Evolutionary conservation across 2,113 vertebrate genomes (phyloP).

Genomic region (Ctenodactylus gundi): DNA sequence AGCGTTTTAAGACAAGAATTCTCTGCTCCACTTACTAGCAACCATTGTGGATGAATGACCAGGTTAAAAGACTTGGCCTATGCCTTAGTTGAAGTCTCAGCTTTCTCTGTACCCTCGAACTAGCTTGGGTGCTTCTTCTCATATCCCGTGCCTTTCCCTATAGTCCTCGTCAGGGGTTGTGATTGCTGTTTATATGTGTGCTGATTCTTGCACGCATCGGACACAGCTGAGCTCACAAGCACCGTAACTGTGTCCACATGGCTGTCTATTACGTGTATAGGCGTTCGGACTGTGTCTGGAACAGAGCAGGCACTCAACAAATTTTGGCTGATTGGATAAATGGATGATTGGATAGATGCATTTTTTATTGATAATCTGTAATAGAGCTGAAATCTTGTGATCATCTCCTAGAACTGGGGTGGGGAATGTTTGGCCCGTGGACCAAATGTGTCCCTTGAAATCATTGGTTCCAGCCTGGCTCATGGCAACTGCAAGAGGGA

Average conservation of each 20-base stretch:
- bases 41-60: background rate
- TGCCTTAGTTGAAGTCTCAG: background rate
- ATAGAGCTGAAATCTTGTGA: background rate
- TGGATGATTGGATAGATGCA: background rate
- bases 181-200: conserved; percentile 9
- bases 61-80: background rate
- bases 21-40: conserved; percentile 37
- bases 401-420: background rate
- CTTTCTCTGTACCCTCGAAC: background rate
- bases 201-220: background rate
- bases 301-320: background rate
- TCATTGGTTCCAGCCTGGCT: too few species aligned
- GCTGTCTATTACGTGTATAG: background rate
- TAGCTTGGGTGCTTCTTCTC: background rate
- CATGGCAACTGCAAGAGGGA: too few species aligned
- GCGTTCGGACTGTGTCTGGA: background rate
- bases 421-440: too few species aligned
- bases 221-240: background rate
- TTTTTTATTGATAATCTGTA: background rate
- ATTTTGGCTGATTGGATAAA: background rate
- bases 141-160: background rate
- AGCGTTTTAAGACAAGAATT: background rate
- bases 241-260: background rate
- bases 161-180: background rate
- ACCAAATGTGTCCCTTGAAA: too few species aligned